Base-by-base conservation (phyloP, 64 coral and sea anemone species). In the Astreopora myriophthalma region DNA sequence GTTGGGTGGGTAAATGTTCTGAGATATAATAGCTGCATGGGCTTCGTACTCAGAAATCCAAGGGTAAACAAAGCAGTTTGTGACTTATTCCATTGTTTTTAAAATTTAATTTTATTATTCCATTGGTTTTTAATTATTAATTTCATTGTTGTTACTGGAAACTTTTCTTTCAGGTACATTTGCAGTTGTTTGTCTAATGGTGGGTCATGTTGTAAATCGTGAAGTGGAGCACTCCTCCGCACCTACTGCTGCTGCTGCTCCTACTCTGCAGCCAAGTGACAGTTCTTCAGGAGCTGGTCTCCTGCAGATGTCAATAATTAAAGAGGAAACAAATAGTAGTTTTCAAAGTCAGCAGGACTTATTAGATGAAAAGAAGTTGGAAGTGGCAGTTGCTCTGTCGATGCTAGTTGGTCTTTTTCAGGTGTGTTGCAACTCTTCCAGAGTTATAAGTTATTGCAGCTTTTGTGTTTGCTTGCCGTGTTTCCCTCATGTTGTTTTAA, bases 81-180 rank as follows among this genome's bases (percentile, higher is more conserved):
- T n/a, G n/a, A n/a, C n/a, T n/a, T n/a, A n/a, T n/a, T n/a, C n/a
- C n/a, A n/a, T n/a, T n/a, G n/a, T n/a, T n/a, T n/a, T n/a, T n/a
- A n/a, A n/a, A n/a, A n/a, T n/a, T n/a, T n/a, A n/a, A n/a, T n/a
- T n/a, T n/a, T n/a, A n/a, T n/a, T n/a, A n/a, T n/a, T n/a, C n/a
- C n/a, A n/a, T n/a, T n/a, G n/a, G n/a, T n/a, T n/a, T n/a, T n/a
- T n/a, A n/a, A n/a, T n/a, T n/a, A n/a, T n/a, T n/a, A n/a, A n/a
- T n/a, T n/a, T n/a, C n/a, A n/a, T n/a, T n/a, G n/a, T n/a, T n/a
- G n/a, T n/a, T n/a, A n/a, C n/a, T n/a, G n/a, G n/a, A n/a, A n/a
- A n/a, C n/a, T n/a, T n/a, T n/a, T n/a, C n/a, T n/a, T n/a, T n/a
- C 68, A 98, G 96, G 96, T 22, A 95, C 93, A 1, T 98, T 98